Conservation (phyloP, 2,113 vertebrate species). For the Mustelus asterias region DNA sequence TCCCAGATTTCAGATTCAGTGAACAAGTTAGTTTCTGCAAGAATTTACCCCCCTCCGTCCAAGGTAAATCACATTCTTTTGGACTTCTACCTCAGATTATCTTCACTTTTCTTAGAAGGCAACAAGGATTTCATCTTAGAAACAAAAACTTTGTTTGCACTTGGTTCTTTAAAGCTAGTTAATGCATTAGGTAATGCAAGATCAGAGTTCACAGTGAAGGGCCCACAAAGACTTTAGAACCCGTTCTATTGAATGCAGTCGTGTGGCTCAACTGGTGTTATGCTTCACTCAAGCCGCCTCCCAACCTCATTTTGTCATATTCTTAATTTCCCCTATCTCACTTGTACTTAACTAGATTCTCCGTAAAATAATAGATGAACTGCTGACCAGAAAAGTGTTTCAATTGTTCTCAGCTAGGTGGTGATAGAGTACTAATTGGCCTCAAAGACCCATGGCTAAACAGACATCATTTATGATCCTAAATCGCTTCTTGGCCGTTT, state of each 20-base stretch:
- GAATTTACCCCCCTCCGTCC: background rate
- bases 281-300: background rate
- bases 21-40: background rate
- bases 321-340: background rate
- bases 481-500: background rate
- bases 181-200: background rate
- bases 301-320: background rate
- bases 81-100: background rate
- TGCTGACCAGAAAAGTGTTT: background rate
- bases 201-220: constrained; percentile 15
- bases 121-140: background rate
- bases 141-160: background rate
- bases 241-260: background rate
- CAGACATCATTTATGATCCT: background rate
- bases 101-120: background rate
- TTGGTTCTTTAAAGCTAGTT: background rate
- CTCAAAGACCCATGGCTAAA: background rate
- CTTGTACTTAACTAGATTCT: background rate
- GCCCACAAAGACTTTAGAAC: background rate
- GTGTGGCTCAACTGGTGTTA: background rate
- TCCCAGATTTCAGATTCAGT: background rate
- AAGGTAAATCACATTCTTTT: background rate
- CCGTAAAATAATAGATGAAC: background rate
- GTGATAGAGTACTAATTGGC: background rate
- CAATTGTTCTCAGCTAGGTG: background rate